Evolutionary conservation across 2,888 invertebrate species (phyloP).

Genomic region (Platynereis dumerilii): DNA sequence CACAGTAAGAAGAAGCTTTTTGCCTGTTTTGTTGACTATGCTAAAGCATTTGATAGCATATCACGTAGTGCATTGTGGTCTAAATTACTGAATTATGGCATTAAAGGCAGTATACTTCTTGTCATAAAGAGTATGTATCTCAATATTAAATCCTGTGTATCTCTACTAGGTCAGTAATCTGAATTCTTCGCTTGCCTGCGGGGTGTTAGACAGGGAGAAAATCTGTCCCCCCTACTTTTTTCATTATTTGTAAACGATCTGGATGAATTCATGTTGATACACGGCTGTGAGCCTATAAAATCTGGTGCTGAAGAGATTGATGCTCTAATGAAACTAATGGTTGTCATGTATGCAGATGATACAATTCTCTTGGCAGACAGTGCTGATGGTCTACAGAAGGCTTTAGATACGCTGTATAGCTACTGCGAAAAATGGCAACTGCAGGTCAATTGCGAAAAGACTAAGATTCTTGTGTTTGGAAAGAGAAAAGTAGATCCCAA

Average conservation of each 20-base stretch:
- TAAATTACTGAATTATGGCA: neutral
- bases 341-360: slow-evolving; percentile 13
- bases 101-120: neutral
- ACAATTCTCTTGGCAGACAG: slow-evolving; percentile 6
- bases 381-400: neutral
- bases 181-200: neutral
- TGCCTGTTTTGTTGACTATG: slow-evolving; percentile 3
- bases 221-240: slow-evolving; percentile 14
- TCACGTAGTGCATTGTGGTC: slow-evolving; percentile 12
- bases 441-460: slow-evolving; percentile 5
- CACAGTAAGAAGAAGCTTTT: slow-evolving; percentile 1
- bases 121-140: slow-evolving; percentile 10
- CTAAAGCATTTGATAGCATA: slow-evolving; percentile 7
- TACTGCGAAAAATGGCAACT: slow-evolving; percentile 14
- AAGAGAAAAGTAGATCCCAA: neutral
- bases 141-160: slow-evolving; percentile 8
- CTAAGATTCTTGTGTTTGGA: slow-evolving; percentile 12
- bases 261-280: neutral
- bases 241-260: slow-evolving; percentile 16
- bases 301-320: neutral
- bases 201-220: slow-evolving; percentile 14
- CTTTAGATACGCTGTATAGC: neutral
- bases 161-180: neutral
- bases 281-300: too few species aligned
- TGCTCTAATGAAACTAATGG: neutral